These are phyloP conservation scores for Leptinotarsa tumamoca DNA, from an alignment of 2,888 invertebrate genomes.

Conservation along the genomic window DNA sequence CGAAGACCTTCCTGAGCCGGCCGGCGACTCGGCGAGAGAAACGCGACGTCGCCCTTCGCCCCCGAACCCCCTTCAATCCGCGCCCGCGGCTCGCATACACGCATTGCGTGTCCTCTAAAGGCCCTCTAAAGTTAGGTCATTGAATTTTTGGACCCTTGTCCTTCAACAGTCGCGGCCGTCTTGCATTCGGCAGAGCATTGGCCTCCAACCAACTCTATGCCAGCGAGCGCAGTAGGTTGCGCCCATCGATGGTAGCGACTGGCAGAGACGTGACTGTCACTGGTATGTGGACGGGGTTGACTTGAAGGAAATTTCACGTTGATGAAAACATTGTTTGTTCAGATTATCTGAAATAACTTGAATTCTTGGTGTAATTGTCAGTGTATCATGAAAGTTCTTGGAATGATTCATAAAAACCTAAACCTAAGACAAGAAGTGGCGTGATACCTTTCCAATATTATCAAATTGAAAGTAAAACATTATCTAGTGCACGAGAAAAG, in stretches of 20 bases:
- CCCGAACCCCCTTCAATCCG: conserved; percentile 35
- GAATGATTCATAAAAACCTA: too few relatives aligned
- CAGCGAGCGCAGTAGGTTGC: not conserved
- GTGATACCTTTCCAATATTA: too few relatives aligned
- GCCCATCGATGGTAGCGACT: conserved; percentile 15
- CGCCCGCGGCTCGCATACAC: conserved; percentile 56
- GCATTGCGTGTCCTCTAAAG: conserved; percentile 67
- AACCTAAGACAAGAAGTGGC: too few relatives aligned
- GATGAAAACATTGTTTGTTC: not conserved
- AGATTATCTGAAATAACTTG: not conserved
- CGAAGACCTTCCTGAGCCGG: conserved; percentile 20
- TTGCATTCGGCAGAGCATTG: conserved; percentile 61
- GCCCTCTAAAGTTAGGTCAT: conserved; percentile 69
- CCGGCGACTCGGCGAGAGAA: conserved; percentile 42
- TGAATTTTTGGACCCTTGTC: conserved; percentile 68
- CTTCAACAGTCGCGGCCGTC: conserved; percentile 63
- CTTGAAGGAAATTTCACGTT: not conserved
- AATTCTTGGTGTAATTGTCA: too few relatives aligned
- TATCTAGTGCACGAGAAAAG: too few relatives aligned
- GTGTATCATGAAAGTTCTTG: too few relatives aligned
- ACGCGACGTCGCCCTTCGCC: conserved; percentile 29
- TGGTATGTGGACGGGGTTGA: conserved; percentile 7
- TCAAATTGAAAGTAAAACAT: too few relatives aligned
- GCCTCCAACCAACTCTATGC: conserved; percentile 47
- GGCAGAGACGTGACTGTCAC: not conserved